Evolutionary conservation across 2,113 vertebrate species (phyloP).

Genomic region (Menidia beryllina): DNA sequence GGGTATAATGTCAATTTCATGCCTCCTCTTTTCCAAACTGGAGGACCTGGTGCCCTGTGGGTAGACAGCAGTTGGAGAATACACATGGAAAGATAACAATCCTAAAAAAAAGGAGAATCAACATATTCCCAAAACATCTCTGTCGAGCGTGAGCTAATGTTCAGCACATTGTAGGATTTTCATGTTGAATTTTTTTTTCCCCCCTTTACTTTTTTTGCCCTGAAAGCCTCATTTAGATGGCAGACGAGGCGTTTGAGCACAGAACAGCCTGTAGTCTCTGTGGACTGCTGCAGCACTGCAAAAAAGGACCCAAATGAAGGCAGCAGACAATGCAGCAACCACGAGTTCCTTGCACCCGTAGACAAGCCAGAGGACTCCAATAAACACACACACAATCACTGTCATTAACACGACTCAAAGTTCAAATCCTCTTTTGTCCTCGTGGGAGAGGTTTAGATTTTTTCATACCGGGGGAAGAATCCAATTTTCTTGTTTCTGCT

Average conservation of each 20-base stretch:
- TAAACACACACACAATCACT: slow-evolving; percentile 73
- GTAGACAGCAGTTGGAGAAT: slow-evolving; percentile 68
- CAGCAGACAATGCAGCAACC: slow-evolving; percentile 63
- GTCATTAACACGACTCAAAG: slow-evolving; percentile 60
- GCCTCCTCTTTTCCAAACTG: slow-evolving; percentile 54
- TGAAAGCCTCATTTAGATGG: slow-evolving; percentile 77
- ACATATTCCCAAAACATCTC: slow-evolving; percentile 70
- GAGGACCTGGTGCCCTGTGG: slow-evolving; percentile 73
- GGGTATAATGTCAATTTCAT: slow-evolving; percentile 81
- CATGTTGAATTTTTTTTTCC: slow-evolving; percentile 52
- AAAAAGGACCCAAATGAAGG: slow-evolving; percentile 72
- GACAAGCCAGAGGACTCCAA: slow-evolving; percentile 67
- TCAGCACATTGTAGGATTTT: slow-evolving; percentile 70
- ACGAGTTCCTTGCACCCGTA: slow-evolving; percentile 54
- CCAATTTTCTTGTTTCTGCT: slow-evolving; percentile 51
- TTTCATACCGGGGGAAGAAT: slow-evolving; percentile 53
- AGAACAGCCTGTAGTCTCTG: slow-evolving; percentile 68
- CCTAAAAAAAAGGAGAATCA: slow-evolving; percentile 57
- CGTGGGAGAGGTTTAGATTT: slow-evolving; percentile 29
- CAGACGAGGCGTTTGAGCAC: slow-evolving; percentile 72
- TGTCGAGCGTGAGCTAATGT: slow-evolving; percentile 63
- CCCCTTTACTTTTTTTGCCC: slow-evolving; percentile 47
- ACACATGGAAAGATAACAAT: slow-evolving; percentile 71
- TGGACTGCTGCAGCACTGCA: slow-evolving; percentile 60
- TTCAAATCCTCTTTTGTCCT: slow-evolving; percentile 39